A percentile compares a stretch with the other conserved stretches of the same genome.
Conservation (phyloP, 2,113 vertebrate genomes). For the Ursus arctos region DNA sequence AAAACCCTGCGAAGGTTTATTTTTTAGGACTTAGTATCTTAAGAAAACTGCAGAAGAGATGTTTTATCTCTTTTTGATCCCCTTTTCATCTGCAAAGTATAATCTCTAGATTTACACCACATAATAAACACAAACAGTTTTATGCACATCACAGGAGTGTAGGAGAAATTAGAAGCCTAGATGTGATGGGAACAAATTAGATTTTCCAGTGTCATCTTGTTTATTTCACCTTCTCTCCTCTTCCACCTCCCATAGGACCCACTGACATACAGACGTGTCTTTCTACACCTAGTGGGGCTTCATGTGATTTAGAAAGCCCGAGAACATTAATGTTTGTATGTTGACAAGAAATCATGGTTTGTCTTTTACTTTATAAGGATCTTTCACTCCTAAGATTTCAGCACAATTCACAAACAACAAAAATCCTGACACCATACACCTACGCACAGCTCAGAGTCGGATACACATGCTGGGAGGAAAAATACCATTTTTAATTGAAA, state of each 20-base stretch:
- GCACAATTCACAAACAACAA: slow-evolving; percentile 42
- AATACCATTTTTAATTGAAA: slow-evolving; percentile 41
- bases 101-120: slow-evolving; percentile 56
- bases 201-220: slow-evolving; percentile 44
- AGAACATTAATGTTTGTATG: background rate
- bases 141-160: slow-evolving; percentile 20
- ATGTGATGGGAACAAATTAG: slow-evolving; percentile 31
- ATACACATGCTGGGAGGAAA: slow-evolving; percentile 41
- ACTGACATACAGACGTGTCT: background rate
- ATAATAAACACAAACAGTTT: slow-evolving; percentile 54
- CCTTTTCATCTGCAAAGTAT: slow-evolving; percentile 43
- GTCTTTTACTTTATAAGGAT: slow-evolving; percentile 35
- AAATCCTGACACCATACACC: slow-evolving; percentile 24
- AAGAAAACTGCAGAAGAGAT: slow-evolving; percentile 36
- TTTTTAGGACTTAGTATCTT: slow-evolving; percentile 37
- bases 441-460: slow-evolving; percentile 29
- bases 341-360: slow-evolving; percentile 53
- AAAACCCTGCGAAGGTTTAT: background rate
- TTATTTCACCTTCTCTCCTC: slow-evolving; percentile 37
- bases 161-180: slow-evolving; percentile 38
- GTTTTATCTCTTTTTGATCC: slow-evolving; percentile 58
- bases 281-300: background rate
- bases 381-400: slow-evolving; percentile 58
- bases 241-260: background rate
- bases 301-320: slow-evolving; percentile 37